Evolutionary conservation across 1,140 invertebrate genomes (phyloP).

Genomic region (Lepeophtheirus salmonis): DNA sequence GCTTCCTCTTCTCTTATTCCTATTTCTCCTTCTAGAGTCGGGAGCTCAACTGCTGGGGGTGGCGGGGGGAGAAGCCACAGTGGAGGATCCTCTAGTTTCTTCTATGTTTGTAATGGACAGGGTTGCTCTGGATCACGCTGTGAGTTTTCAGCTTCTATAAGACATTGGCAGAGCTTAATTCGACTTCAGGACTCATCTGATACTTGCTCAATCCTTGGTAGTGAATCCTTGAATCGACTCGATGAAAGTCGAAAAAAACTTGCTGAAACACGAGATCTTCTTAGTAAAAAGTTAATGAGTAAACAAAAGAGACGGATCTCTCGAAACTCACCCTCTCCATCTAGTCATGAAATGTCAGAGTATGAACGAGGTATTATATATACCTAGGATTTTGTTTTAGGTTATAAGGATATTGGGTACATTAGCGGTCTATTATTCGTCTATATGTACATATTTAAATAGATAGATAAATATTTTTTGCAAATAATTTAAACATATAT

Average conservation of each 20-base stretch:
- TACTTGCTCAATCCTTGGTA: background rate
- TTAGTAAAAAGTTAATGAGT: background rate
- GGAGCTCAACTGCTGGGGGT: too few relatives aligned
- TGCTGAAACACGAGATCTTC: background rate
- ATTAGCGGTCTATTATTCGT: too few relatives aligned
- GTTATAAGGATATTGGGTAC: too few relatives aligned
- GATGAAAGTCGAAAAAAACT: background rate
- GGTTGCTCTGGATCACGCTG: slow-evolving; percentile 3
- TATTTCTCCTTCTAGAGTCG: background rate
- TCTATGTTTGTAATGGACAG: slow-evolving; percentile 3
- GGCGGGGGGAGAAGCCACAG: too few relatives aligned
- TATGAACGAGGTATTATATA: too few relatives aligned
- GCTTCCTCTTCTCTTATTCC: background rate
- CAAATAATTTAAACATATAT: too few relatives aligned
- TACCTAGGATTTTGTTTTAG: too few relatives aligned
- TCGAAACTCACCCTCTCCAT: too few relatives aligned
- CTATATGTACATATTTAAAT: too few relatives aligned
- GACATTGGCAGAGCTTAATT: slow-evolving; percentile 3
- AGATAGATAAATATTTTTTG: too few relatives aligned
- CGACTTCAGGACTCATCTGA: background rate
- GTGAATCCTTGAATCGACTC: background rate
- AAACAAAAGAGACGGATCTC: background rate
- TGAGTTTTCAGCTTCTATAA: background rate
- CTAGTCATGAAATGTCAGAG: too few relatives aligned
- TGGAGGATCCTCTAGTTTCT: background rate